Evolutionary conservation across 2,113 vertebrate genomes (phyloP), one percentile per base, ranked within the genome.

Genomic region (Perognathus longimembris): DNA sequence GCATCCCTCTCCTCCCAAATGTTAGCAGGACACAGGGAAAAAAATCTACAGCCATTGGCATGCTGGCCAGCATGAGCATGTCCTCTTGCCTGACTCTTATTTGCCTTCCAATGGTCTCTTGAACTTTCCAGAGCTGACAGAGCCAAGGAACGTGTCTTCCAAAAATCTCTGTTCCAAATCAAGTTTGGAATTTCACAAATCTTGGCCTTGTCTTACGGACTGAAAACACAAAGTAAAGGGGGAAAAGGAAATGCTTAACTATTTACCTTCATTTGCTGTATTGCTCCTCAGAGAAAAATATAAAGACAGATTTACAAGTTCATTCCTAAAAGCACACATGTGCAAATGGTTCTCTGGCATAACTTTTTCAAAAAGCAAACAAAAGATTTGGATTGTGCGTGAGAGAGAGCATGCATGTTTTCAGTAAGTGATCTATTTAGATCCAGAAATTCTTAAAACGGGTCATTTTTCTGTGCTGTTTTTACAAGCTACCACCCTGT

Each of bases 1-100:
- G 24, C 42, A 28, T 64, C 28, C 83, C 57, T 36, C 6, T 80
- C n/a, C 76, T 87, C 79, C 89, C 83, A 92, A 94, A 94, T n/a
- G 81, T 71, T 92, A 93, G 91, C 95, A 96, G 78, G 88, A 92
- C 69, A 69, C 86, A 26, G 86, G 80, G 57, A 93, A 97, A 93
- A 79, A 95, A 88, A 86, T 70, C 87, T 94, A 87, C 50, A 85
- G 74, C 85, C 26, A 0, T 1, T 7, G 40, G 40, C 7, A 87
- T 81, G 57, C 77, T 4, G 80, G 80, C 86, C 92, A 92, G 70
- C 6, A 11, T 0, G 54, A 94, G 78, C 67, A 69, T 42, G 89
- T 76, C 81, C 36, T 70, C 78, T 32, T 81, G 30, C 40, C 18
- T 0, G 59, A 71, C n/a, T 79, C 57, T 34, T 85, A 6, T 42